A percentile compares a stretch with the other conserved stretches of the same genome.
Conservation (phyloP, 1,140 invertebrate genomes). For the Atta texana region DNA sequence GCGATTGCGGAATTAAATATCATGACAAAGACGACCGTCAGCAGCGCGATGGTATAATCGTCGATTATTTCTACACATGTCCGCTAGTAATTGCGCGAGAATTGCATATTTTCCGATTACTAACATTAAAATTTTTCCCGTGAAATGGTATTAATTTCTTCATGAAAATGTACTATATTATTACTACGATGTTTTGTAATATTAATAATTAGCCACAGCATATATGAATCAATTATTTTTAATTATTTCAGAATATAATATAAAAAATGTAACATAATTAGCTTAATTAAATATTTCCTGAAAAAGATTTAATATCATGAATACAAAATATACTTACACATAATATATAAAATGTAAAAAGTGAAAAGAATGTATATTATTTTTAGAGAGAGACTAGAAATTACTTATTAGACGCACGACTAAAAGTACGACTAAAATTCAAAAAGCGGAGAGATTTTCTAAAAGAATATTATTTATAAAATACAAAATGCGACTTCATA, state of each 20-base stretch:
- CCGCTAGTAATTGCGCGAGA: not conserved
- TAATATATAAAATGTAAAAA: not conserved
- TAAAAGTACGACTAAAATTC: not conserved
- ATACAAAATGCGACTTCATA: not conserved
- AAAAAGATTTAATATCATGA: not conserved
- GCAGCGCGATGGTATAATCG: not conserved
- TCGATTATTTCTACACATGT: conserved; percentile 7
- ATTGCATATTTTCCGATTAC: conserved; percentile 12
- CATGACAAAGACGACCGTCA: not conserved
- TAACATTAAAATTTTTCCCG: not conserved
- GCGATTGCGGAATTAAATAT: conserved; percentile 58
- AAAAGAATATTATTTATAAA: not conserved
- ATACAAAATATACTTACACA: not conserved
- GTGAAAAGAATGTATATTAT: not conserved
- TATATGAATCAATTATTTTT: conserved; percentile 1
- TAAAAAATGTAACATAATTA: conserved; percentile 2
- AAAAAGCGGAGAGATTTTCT: not conserved
- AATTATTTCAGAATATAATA: not conserved
- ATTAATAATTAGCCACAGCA: conserved; percentile 36
- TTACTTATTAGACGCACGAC: not conserved
- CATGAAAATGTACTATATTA: not conserved
- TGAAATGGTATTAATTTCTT: not conserved
- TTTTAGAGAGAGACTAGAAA: not conserved
- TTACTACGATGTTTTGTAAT: not conserved
- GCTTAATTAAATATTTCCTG: not conserved